Evolutionary conservation across 2,113 vertebrate species (phyloP).

Genomic region (Rhombomys opimus): DNA sequence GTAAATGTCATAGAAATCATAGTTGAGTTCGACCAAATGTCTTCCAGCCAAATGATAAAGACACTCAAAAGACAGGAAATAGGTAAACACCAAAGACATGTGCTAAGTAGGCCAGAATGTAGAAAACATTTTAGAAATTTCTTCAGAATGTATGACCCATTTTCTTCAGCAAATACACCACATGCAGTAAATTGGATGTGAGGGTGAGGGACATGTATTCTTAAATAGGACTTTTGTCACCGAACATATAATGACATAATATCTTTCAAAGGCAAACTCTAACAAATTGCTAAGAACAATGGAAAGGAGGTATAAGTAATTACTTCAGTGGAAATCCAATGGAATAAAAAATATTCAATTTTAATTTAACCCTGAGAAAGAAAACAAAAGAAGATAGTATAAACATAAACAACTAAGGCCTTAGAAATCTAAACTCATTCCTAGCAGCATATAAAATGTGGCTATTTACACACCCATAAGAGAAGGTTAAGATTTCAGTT

Average conservation of each 20-base stretch:
- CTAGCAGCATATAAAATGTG: neutral
- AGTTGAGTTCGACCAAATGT: neutral
- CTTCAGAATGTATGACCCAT: neutral
- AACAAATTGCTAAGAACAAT: neutral
- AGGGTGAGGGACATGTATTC: neutral
- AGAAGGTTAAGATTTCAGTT: neutral
- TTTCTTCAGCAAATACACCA: conserved; percentile 38
- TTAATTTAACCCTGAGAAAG: neutral
- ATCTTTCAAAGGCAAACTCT: neutral
- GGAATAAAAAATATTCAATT: neutral
- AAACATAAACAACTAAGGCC: neutral
- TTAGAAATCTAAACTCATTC: neutral
- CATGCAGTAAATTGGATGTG: neutral
- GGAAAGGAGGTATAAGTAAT: neutral
- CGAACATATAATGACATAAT: neutral
- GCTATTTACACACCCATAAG: neutral
- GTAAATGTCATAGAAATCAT: conserved; percentile 31
- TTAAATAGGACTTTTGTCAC: neutral
- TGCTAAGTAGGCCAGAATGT: neutral
- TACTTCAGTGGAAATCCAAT: neutral
- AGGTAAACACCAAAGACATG: neutral
- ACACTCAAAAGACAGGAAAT: neutral
- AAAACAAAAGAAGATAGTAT: neutral
- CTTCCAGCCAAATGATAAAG: conserved; percentile 4
- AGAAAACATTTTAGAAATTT: neutral